These are phyloP conservation scores for Sturmia bella DNA, from an alignment of 2,888 invertebrate genomes.

Conservation along the genomic window DNA sequence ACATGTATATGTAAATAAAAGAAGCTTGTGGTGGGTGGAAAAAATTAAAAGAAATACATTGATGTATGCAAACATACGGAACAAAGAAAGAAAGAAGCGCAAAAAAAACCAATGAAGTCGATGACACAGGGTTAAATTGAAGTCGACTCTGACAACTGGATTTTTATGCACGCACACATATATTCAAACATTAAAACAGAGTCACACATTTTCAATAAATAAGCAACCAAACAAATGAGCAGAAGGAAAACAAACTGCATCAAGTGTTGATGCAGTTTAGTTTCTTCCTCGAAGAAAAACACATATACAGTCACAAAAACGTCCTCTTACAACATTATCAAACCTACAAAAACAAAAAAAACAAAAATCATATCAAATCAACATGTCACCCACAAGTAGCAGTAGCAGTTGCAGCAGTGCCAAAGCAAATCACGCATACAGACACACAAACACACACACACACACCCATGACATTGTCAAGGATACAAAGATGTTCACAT, in stretches of 20 bases:
- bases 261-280: conserved; percentile 64
- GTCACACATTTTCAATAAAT: conserved; percentile 24
- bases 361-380: conserved; percentile 21
- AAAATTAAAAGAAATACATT: conserved; percentile 23
- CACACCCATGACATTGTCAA: conserved; percentile 42
- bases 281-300: conserved; percentile 24
- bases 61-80: conserved; percentile 37
- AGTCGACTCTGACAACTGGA: conserved; percentile 47
- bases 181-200: background rate
- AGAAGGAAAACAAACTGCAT: conserved; percentile 51
- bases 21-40: background rate
- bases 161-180: conserved; percentile 25
- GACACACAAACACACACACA: background rate
- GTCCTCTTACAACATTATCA: background rate
- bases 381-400: conserved; percentile 30
- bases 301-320: conserved; percentile 2
- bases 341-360: background rate
- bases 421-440: background rate
- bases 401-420: background rate
- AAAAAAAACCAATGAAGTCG: conserved; percentile 12
- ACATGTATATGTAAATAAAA: conserved; percentile 12
- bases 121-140: conserved; percentile 37
- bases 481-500: conserved; percentile 57
- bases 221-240: conserved; percentile 17
- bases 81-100: background rate